Conservation (phyloP, 2,888 invertebrate species). For the Corythucha ciliata region DNA sequence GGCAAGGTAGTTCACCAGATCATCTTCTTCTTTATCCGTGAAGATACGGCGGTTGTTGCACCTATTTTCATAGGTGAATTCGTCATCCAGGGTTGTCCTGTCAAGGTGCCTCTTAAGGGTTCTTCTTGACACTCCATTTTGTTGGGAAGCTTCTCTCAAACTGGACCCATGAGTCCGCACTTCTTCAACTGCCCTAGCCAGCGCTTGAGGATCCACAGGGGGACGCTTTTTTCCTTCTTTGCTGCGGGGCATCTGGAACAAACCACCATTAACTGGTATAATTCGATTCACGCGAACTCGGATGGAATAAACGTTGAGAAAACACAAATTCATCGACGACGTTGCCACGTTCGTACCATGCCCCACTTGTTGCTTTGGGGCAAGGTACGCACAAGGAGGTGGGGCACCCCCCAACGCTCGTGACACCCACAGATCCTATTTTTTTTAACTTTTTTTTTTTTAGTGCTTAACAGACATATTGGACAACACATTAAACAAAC, state of each 20-base stretch:
- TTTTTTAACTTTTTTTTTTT: neutral
- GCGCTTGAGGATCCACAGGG: neutral
- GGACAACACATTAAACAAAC: conserved; percentile 1
- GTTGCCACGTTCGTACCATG: conserved; percentile 2
- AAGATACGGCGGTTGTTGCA: conserved; percentile 1
- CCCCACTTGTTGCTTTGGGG: too few species aligned
- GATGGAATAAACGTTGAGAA: neutral
- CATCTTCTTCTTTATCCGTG: conserved; percentile 12
- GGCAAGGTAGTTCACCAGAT: conserved; percentile 8
- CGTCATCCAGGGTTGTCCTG: neutral
- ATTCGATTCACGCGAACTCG: conserved; percentile 1
- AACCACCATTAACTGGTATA: neutral
- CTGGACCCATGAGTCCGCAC: conserved; percentile 5
- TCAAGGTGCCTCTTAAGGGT: neutral
- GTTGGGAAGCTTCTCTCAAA: conserved; percentile 6
- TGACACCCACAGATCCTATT: conserved; percentile 4
- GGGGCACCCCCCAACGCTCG: neutral
- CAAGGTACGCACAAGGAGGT: conserved; percentile 5
- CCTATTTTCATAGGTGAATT: conserved; percentile 9
- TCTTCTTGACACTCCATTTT: conserved; percentile 1
- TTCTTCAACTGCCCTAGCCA: conserved; percentile 1
- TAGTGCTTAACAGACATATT: neutral
- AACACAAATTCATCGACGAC: neutral
- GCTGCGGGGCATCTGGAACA: neutral
- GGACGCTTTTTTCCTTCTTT: neutral